Evolutionary conservation across 2,888 invertebrate genomes (phyloP).

Genomic region (Pyrrhosoma nymphula): DNA sequence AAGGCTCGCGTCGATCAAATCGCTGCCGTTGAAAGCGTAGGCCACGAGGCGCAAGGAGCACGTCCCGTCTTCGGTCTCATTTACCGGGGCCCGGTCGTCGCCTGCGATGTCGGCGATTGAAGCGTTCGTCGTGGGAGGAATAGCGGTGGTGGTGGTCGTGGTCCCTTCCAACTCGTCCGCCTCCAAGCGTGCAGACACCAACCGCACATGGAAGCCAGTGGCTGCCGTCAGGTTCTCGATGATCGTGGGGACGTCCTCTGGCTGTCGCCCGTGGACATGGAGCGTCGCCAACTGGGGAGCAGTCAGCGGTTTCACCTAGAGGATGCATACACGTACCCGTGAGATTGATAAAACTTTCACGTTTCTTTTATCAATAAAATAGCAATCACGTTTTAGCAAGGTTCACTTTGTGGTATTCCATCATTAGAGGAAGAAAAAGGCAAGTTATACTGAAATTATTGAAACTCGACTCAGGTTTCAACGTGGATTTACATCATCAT

Average conservation of each 20-base stretch:
- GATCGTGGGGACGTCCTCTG: not conserved
- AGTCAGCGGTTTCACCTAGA: not conserved
- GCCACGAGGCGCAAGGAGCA: not conserved
- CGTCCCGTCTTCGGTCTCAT: not conserved
- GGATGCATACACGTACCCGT: not conserved
- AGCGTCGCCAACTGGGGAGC: not conserved
- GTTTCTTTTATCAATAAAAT: no score
- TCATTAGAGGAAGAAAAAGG: no score
- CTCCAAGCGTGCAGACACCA: not conserved
- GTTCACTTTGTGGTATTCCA: no score
- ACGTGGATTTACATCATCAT: no score
- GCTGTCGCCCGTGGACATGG: not conserved
- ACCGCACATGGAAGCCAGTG: not conserved
- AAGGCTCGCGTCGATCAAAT: not conserved
- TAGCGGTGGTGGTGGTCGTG: no score
- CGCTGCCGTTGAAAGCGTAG: not conserved
- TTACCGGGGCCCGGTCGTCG: no score
- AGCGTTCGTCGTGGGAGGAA: no score
- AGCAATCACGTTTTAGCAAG: no score
- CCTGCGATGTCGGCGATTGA: no score
- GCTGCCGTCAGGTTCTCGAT: not conserved
- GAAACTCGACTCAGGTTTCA: no score
- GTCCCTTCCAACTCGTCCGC: not conserved
- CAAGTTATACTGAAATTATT: no score
- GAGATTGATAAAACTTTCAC: no score